phyloP scores from a whole-genome alignment of 2,888 invertebrate species.

The Idaea straminata region DNA sequence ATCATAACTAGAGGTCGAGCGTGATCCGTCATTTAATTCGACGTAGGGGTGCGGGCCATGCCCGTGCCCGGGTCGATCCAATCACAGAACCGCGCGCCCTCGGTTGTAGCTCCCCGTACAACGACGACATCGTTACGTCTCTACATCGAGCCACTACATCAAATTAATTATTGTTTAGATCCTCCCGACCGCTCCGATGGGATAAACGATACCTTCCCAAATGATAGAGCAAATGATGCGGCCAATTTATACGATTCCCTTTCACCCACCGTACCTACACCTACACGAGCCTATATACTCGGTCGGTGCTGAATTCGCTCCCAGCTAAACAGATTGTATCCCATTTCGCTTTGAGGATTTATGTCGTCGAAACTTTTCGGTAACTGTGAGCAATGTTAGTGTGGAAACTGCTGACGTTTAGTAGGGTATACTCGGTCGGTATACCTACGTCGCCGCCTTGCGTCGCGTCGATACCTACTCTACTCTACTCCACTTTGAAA shows the following conservation, averaged over 20 bases:
- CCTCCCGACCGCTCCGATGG: conserved; percentile 30
- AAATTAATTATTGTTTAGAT: conserved; percentile 56
- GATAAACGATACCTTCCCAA: conserved; percentile 38
- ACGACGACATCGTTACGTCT: conserved; percentile 37
- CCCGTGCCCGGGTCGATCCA: conserved; percentile 37
- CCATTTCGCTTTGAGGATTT: conserved; percentile 8
- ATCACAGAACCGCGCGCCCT: conserved; percentile 29
- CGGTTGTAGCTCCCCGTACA: conserved; percentile 11
- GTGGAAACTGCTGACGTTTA: conserved; percentile 4
- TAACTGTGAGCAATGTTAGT: conserved; percentile 2
- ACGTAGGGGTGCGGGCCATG: conserved; percentile 27
- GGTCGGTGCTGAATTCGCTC: conserved; percentile 6
- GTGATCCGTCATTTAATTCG: conserved; percentile 29
- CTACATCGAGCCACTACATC: conserved; percentile 33
- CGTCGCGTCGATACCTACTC: no score
- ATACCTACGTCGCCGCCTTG: no score
- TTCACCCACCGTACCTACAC: conserved; percentile 15
- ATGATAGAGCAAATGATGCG: conserved; percentile 32
- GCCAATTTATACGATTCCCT: conserved; percentile 37
- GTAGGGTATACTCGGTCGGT: background rate
- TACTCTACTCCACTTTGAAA: background rate
- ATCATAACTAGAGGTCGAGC: conserved; percentile 19
- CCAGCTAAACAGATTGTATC: conserved; percentile 15
- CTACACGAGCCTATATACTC: background rate
- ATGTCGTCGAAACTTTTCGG: conserved; percentile 17